Evolutionary conservation across 2,888 invertebrate species (phyloP).

Genomic region (Antheraea yamamai): DNA sequence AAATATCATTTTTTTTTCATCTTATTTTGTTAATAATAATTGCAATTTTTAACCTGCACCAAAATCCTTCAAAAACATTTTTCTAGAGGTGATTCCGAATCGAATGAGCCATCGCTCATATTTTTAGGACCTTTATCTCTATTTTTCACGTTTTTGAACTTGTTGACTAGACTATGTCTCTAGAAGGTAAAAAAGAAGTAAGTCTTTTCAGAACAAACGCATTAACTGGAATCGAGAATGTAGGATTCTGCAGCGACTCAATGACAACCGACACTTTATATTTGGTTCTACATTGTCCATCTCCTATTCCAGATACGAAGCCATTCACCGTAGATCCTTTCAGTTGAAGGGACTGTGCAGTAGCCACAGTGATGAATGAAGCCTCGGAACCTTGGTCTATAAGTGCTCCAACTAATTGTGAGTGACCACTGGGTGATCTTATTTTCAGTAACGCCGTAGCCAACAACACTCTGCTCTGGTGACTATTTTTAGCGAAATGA

Average conservation of each 20-base stretch:
- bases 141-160: too few relatives aligned
- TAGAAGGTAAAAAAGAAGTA: neutral
- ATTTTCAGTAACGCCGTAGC: too few relatives aligned
- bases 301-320: neutral
- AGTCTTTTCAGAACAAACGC: neutral
- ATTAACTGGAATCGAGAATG: neutral
- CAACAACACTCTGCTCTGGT: too few relatives aligned
- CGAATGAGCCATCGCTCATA: too few relatives aligned
- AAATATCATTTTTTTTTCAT: too few relatives aligned
- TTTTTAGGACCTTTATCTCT: too few relatives aligned
- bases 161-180: too few relatives aligned
- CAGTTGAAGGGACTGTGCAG: neutral
- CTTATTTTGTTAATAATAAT: too few relatives aligned
- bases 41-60: too few relatives aligned
- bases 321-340: neutral
- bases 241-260: neutral
- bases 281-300: neutral
- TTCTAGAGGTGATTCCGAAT: too few relatives aligned
- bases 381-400: neutral
- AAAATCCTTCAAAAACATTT: too few relatives aligned
- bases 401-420: neutral
- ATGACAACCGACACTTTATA: neutral
- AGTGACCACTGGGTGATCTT: neutral
- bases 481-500: too few relatives aligned
- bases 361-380: neutral